A percentile compares a stretch with the other conserved stretches of the same genome.
phyloP scores from a whole-genome alignment of 2,113 vertebrate species.

The Riparia riparia region DNA sequence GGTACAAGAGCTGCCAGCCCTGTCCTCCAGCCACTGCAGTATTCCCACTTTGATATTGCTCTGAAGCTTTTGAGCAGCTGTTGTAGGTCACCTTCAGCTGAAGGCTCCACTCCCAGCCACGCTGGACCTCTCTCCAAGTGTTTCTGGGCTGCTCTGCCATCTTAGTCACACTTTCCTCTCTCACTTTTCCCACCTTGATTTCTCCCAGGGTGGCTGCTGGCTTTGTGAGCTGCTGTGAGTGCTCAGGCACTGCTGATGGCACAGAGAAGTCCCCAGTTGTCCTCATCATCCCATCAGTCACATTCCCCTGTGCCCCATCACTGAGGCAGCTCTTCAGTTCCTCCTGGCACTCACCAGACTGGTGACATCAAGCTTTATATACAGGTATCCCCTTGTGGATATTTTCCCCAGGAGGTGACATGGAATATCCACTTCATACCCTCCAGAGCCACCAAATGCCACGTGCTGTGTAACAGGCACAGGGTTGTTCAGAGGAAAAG shows the following conservation, averaged over 20 bases:
- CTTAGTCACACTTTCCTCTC: neutral
- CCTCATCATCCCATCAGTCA: neutral
- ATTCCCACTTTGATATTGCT: neutral
- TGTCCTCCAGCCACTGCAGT: neutral
- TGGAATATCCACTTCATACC: neutral
- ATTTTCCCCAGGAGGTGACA: neutral
- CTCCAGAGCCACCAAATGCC: neutral
- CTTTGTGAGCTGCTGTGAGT: neutral
- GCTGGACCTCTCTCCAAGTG: fast-evolving
- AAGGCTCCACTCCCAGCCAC: neutral
- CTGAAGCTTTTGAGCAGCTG: neutral
- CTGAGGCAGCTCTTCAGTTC: neutral
- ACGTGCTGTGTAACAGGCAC: neutral
- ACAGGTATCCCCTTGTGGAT: neutral
- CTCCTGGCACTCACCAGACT: neutral
- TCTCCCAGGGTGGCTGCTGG: neutral
- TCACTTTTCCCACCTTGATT: neutral
- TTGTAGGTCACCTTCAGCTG: neutral
- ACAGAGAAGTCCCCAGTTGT: neutral
- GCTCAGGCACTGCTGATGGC: neutral
- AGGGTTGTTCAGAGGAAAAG: neutral
- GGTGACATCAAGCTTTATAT: neutral
- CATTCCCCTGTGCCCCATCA: neutral
- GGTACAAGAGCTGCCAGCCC: neutral
- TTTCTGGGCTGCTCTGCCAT: neutral